Base-by-base conservation (phyloP, 1,140 invertebrate genomes). In the Spodoptera litura region DNA sequence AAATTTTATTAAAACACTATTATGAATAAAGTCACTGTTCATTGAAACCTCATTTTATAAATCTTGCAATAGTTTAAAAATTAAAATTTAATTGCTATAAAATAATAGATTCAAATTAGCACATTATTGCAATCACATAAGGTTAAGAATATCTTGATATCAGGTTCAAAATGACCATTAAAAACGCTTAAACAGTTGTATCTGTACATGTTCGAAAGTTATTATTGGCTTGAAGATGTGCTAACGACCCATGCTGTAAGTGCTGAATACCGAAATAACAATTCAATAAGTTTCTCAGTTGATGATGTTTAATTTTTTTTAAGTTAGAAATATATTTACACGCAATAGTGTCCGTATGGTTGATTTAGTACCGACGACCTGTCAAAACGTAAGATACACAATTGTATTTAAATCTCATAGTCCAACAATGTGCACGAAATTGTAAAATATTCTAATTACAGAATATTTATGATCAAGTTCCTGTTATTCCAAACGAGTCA, bases 161-260 rank as follows among this genome's bases (percentile, higher is more conserved):
- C 27, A 10, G 31, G 20, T 20, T 20, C 20, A 20, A 20, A 20
- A 20, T 20, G 20, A 20, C 20, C 20, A 20, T 20, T 20, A 20
- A 20, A 20, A 20, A 20, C 20, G 1, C 20, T 20, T 20, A 20
- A 20, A 20, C 20, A 31, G 31, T 31, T 25, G 13, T 9, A 58
- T 3, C 27, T 59, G 58, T 61, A 64, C 8, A 64, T 44, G 61
- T 64, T 44, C 31, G 35, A 64, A 27, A 62, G 61, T 64, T 64
- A 44, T 64, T 15, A 15, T n/a, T 64, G 31, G 13, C 3, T 61
- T n/a, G 11, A 61, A 61, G 31, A 35, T 6, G 11, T 15, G 13
- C 59, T 64, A 15, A 44, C 35, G 31, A 44, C 61, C 6, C 15
- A 15, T n/a, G 12, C 15, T 3, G 15, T 59, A 59, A 59, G 56